Percentiles rank a stretch among this genome's conserved stretches.
Conservation (phyloP, 2,888 invertebrate species). For the Calliscelio sp. region DNA sequence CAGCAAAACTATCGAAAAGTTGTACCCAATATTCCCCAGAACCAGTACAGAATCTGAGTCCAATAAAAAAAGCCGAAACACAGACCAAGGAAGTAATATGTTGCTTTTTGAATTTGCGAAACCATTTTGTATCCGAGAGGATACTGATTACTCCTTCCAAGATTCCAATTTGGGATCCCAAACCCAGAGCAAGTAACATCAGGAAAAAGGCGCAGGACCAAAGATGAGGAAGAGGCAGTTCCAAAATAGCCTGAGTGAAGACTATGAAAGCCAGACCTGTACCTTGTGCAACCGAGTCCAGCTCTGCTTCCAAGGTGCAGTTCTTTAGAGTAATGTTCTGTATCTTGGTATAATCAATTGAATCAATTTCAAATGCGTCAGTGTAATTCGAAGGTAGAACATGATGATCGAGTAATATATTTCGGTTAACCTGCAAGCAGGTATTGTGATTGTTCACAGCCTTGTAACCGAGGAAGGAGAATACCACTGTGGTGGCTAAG, state of each 20-base stretch:
- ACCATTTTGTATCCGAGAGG: not conserved
- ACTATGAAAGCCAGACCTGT: slow-evolving; percentile 98
- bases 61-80: not conserved
- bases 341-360: not conserved
- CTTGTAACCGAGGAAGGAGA: slow-evolving; percentile 34
- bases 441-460: slow-evolving; percentile 17
- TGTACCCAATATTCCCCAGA: slow-evolving; percentile 56
- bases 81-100: slow-evolving; percentile 20
- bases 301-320: slow-evolving; percentile 11
- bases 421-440: not conserved
- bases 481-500: slow-evolving; percentile 22
- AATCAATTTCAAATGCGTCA: no score
- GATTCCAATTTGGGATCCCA: slow-evolving; percentile 89
- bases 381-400: not conserved
- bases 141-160: slow-evolving; percentile 37
- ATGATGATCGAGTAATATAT: not conserved
- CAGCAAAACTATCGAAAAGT: slow-evolving; percentile 56
- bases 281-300: slow-evolving; percentile 88
- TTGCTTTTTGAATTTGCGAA: slow-evolving; percentile 7
- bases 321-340: not conserved
- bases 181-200: slow-evolving; percentile 96
- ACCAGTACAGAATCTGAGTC: slow-evolving; percentile 38
- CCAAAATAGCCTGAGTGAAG: slow-evolving; percentile 97
- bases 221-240: slow-evolving; percentile 96
- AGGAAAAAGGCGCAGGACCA: slow-evolving; percentile 98